Evolutionary conservation across 2,888 invertebrate genomes (phyloP), one percentile per base, ranked within the genome.

Genomic region (Neria commutata): DNA sequence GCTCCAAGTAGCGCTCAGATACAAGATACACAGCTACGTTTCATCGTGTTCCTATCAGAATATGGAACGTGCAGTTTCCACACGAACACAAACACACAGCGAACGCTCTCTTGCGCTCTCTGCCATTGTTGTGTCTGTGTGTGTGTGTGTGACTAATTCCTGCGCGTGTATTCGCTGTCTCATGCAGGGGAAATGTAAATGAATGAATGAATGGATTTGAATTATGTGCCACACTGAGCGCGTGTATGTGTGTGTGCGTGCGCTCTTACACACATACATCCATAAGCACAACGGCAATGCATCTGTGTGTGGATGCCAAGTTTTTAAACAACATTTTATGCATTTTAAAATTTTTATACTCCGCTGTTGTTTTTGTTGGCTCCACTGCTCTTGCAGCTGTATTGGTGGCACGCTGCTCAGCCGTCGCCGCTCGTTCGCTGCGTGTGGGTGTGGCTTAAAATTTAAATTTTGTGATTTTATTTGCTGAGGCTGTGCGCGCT

Each of bases 401-500:
- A 62, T 47, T 47, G 48, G 61, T 57, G 65, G 54, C 63, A 55
- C 37, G 34, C 14, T 37, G 23, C 37, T 51, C 24, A 34, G 33
- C 67, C 68, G 66, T 70, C 65, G 72, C 21, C 17, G 45, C 24
- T 16, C 68, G 56, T 58, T 29, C 52, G 46, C 11, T 34, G 16
- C 21, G 10, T 47, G 40, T 21, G 74, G 79, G 80, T 76, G 79
- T 80, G 79, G 80, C 79, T 77, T 77, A 79, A 77, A 76, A 80
- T 80, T 79, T 75, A 78, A 77, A 80, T 79, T 79, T 79, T 73
- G 59, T 61, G 62, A 60, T 59, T 64, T 64, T 67, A 65, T 61
- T 64, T 67, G 62, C 56, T 61, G 57, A 58, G 58, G 64, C 60
- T 61, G 60, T 60, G 40, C 37, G 51, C 34, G 42, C 48, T 52